Evolutionary conservation across 2,113 vertebrate species (phyloP), one percentile per base, ranked within the genome.

Genomic region (Fukomys damarensis): DNA sequence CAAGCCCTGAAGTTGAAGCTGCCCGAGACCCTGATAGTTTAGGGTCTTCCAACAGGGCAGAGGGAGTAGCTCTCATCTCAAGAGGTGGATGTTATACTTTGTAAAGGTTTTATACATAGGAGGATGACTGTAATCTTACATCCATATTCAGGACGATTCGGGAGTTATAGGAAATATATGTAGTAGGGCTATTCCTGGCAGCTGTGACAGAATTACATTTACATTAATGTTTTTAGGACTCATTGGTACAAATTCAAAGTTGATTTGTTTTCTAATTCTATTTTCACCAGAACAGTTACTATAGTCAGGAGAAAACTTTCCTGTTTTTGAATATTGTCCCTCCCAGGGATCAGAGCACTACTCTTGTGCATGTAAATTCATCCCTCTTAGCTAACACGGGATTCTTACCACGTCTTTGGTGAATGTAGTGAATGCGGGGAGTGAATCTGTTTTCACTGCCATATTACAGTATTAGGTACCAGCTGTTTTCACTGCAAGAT

Each of bases 401-500:
- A 66, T 38, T 46, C 65, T 88, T 81, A 63, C 20, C 89, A 38
- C 58, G 38, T 81, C 83, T 94, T 38, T 5, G n/a, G 32, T 22
- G 66, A 74, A 24, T 3, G 22, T 20, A 54, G 2, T 3, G 24
- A 63, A 12, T 5, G 16, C 49, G 54, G 16, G 8, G 43, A 66
- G 77, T 32, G 38, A 5, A 26, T 35, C 61, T 41, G 16, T 61
- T 90, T 82, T 63, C 26, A 58, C 30, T 24, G 41, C 24, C 14
- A 16, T 2, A 0, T 5, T 35, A 19, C 3, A 7, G 35, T 19
- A 7, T 49, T 8, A 35, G 46, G 46, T 49, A 49, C 9, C 5
- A 9, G 38, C 68, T 7, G 7, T 68, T 30, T 83, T 59, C 19
- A 20, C 32, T 54, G n/a, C 13, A n/a, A 30, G 22, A 19, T 38